Evolutionary conservation across 2,113 vertebrate genomes (phyloP).

Genomic region (Microcebus jonahi): DNA sequence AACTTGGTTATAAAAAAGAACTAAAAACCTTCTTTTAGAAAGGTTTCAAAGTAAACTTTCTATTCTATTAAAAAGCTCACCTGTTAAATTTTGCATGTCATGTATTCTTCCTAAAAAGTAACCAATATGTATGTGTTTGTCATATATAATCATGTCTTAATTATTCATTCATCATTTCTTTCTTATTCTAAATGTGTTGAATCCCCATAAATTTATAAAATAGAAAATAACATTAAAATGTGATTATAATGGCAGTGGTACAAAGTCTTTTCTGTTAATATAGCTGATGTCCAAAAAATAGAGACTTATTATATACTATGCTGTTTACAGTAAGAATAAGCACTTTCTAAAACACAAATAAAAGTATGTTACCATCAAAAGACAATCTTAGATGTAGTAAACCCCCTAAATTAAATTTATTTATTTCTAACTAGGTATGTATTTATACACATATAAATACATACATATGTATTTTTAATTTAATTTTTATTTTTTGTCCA

Average conservation of each 20-base stretch:
- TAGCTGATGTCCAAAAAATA: background rate
- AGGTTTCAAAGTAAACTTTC: background rate
- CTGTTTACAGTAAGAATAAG: background rate
- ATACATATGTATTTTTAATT: background rate
- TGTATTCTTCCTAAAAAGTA: slow-evolving; percentile 23
- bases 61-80: background rate
- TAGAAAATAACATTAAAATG: background rate
- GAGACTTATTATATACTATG: background rate
- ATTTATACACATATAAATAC: background rate
- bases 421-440: background rate
- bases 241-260: background rate
- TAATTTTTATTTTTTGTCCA: background rate
- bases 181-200: slow-evolving; percentile 18
- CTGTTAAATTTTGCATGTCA: background rate
- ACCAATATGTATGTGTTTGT: background rate
- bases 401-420: background rate
- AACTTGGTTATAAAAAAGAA: slow-evolving; percentile 45
- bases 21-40: background rate
- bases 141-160: background rate
- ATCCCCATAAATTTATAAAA: background rate
- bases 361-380: background rate
- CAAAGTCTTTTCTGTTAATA: background rate
- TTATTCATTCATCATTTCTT: background rate
- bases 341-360: slow-evolving; percentile 14
- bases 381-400: background rate